Evolutionary conservation across 2,888 invertebrate genomes (phyloP).

Genomic region (Hybos culiciformis): DNA sequence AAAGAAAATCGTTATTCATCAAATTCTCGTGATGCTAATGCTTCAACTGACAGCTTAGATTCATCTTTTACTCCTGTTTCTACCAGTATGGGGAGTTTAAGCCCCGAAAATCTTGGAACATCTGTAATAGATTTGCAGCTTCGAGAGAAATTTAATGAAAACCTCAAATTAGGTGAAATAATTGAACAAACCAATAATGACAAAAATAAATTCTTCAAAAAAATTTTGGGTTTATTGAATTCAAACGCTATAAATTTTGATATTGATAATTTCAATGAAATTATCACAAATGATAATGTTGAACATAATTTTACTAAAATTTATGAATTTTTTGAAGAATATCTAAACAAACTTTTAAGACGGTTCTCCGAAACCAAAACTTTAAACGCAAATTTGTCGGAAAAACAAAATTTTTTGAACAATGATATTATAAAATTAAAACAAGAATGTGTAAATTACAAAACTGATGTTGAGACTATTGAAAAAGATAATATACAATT

Average conservation of each 20-base stretch:
- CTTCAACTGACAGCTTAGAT: slow-evolving; percentile 25
- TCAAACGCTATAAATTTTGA: slow-evolving; percentile 15
- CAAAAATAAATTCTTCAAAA: slow-evolving; percentile 17
- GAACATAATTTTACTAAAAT: slow-evolving; percentile 14
- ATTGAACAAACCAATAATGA: slow-evolving; percentile 16
- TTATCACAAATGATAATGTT: slow-evolving; percentile 13
- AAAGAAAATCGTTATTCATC: slow-evolving; percentile 22
- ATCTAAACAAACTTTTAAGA: slow-evolving; percentile 18
- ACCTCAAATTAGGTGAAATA: slow-evolving; percentile 18
- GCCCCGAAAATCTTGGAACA: slow-evolving; percentile 29
- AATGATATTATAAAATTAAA: neutral
- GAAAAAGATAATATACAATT: neutral
- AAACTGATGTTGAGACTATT: neutral
- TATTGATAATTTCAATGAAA: slow-evolving; percentile 13
- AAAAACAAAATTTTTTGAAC: neutral
- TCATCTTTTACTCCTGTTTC: slow-evolving; percentile 18
- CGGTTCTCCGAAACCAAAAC: slow-evolving; percentile 16
- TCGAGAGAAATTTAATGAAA: slow-evolving; percentile 31
- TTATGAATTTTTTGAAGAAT: slow-evolving; percentile 20
- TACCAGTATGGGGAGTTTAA: slow-evolving; percentile 21
- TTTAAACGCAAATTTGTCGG: slow-evolving; percentile 3
- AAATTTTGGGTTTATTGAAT: slow-evolving; percentile 15
- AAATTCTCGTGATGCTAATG: slow-evolving; percentile 22
- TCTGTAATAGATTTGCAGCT: slow-evolving; percentile 32
- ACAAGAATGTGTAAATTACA: neutral